These are phyloP conservation scores for Mycalesis mineus DNA, from an alignment of 2,888 invertebrate genomes.

Conservation along the genomic window DNA sequence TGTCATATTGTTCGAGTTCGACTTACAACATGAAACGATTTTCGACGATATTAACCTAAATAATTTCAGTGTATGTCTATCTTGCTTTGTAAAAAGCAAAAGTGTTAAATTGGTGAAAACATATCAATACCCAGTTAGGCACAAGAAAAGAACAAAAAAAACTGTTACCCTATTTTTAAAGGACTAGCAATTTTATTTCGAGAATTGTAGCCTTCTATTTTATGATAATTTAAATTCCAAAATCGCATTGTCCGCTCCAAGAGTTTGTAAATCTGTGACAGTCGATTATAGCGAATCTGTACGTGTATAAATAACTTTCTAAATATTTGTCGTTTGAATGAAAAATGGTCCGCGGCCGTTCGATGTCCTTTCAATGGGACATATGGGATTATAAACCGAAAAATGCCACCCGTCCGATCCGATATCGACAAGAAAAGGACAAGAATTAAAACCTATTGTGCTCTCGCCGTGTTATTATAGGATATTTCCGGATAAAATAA, in stretches of 20 bases:
- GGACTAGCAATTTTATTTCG: too few species aligned
- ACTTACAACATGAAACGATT: too few species aligned
- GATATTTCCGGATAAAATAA: constrained; percentile 48
- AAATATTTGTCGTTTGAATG: constrained; percentile 76
- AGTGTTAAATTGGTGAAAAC: too few species aligned
- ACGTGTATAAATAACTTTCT: constrained; percentile 73
- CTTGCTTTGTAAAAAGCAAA: too few species aligned
- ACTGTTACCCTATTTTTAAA: too few species aligned
- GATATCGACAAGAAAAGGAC: constrained; percentile 46
- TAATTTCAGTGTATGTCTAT: too few species aligned
- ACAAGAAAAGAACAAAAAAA: too few species aligned
- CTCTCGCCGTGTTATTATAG: constrained; percentile 46
- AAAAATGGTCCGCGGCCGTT: constrained; percentile 64
- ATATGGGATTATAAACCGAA: constrained; percentile 54
- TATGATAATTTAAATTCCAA: too few species aligned
- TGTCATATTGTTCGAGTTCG: too few species aligned
- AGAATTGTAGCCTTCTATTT: too few species aligned
- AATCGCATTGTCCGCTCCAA: not conserved
- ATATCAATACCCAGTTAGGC: too few species aligned
- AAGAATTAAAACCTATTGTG: constrained; percentile 56
- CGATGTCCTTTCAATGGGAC: constrained; percentile 70
- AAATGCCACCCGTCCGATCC: constrained; percentile 62
- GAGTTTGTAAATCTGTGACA: not conserved
- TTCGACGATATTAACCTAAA: too few species aligned
- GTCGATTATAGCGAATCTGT: constrained; percentile 44